These are phyloP conservation scores for Pentalonia nigronervosa DNA, from an alignment of 1,140 invertebrate genomes.

Conservation along the genomic window DNA sequence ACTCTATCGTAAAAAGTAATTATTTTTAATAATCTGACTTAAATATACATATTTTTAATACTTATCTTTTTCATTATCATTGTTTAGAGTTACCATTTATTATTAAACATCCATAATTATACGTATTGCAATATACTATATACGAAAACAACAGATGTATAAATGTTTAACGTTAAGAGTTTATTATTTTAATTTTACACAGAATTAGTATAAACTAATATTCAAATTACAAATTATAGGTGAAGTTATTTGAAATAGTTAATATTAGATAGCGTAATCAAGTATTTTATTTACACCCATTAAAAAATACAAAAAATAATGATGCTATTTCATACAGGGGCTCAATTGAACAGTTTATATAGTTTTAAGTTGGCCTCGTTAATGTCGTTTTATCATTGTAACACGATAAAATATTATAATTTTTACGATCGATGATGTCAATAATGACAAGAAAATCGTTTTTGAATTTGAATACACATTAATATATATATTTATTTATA, in stretches of 20 bases:
- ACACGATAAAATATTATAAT: not conserved
- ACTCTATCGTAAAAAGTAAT: not conserved
- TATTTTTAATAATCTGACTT: not conserved
- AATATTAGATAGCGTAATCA: not conserved
- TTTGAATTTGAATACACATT: not conserved
- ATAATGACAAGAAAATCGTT: not conserved
- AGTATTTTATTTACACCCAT: not conserved
- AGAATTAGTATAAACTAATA: not conserved
- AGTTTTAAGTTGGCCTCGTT: not conserved
- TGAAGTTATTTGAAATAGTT: not conserved
- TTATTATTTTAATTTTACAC: not conserved
- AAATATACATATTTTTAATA: not conserved
- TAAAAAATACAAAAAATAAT: not conserved
- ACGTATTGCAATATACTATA: not conserved
- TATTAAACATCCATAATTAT: not conserved
- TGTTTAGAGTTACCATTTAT: not conserved
- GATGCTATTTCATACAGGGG: not conserved
- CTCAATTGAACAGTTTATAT: not conserved
- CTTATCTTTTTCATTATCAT: not conserved
- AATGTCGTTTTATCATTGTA: not conserved
- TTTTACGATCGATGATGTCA: not conserved
- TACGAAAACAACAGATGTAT: not conserved
- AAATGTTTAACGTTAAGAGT: not conserved
- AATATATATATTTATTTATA: not conserved
- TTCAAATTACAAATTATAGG: too few species aligned